These are phyloP conservation scores for Pygoscelis antarcticus DNA, from an alignment of 2,113 vertebrate genomes.

Conservation along the genomic window DNA sequence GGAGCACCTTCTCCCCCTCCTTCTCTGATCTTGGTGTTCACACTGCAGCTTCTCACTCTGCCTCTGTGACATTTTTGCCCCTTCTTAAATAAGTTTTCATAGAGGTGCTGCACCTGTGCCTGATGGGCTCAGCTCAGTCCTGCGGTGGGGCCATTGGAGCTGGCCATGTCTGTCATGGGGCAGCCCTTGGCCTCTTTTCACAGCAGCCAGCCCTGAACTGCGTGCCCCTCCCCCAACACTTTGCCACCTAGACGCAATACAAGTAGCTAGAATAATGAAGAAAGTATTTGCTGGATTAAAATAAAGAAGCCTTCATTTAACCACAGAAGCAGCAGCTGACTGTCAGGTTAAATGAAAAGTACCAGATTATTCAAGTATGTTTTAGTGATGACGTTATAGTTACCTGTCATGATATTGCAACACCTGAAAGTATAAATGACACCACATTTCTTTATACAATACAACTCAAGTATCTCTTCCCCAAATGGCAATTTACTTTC, in stretches of 20 bases:
- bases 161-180: background rate
- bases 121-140: background rate
- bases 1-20: background rate
- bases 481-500: background rate
- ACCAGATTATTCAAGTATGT: background rate
- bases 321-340: background rate
- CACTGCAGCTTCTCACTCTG: background rate
- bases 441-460: background rate
- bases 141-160: background rate
- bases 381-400: background rate
- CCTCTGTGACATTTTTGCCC: background rate
- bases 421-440: background rate
- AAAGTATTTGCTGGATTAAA: background rate
- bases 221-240: fast-evolving
- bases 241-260: background rate
- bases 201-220: background rate
- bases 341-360: background rate
- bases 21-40: background rate
- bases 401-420: background rate
- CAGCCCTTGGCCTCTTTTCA: background rate
- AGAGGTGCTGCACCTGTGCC: background rate
- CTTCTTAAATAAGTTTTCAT: background rate
- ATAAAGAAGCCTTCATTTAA: background rate
- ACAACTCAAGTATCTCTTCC: background rate
- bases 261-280: background rate